Evolutionary conservation across 2,888 invertebrate genomes (phyloP), one percentile per base, ranked within the genome.

Genomic region (Coremacera marginata): DNA sequence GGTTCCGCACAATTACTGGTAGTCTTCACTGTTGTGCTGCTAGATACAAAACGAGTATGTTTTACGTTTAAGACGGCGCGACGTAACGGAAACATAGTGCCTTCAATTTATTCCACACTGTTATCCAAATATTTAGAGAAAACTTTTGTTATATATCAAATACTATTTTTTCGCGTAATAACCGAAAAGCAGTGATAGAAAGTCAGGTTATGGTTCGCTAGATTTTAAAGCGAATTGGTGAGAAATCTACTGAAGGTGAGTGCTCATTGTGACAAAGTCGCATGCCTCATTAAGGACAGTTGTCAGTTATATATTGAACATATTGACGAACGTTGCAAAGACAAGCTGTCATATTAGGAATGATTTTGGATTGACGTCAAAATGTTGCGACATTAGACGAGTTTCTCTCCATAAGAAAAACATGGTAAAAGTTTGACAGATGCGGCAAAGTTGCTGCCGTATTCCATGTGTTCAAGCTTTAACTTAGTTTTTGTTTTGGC

Each of bases 1-100:
- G 71, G n/a, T 79, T 80, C 80, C 80, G 63, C 34, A 9, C 31
- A 19, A 7, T 11, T 75, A 73, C 81, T 84, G 83, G 82, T 83
- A 81, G 84, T 84, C 82, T 83, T 82, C 65, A 22, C 25, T 70
- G 55, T 34, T 3, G 9, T 31, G 37, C 80, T 74, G 68, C 63
- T 78, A 55, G 67, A 78, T 74, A 77, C 75, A 34, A 52, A 63
- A 31, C 51, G 49, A 7, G 60, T 22, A 9, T 31, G 25, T 51
- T 52, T 75, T 16, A 37, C n/a, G 9, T 14, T 8, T 11, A 19
- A 11, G 27, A 8, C 22, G 22, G 34, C 65, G 9, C 34, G 55
- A 37, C 65, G 65, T 27, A 65, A 19, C 8, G 67, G 44, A 55
- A 67, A 34, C 74, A 74, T 74, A 9, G 2, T 51, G 25, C 2